Evolutionary conservation across 1,140 invertebrate genomes (phyloP).

Genomic region (Colletes gigas): DNA sequence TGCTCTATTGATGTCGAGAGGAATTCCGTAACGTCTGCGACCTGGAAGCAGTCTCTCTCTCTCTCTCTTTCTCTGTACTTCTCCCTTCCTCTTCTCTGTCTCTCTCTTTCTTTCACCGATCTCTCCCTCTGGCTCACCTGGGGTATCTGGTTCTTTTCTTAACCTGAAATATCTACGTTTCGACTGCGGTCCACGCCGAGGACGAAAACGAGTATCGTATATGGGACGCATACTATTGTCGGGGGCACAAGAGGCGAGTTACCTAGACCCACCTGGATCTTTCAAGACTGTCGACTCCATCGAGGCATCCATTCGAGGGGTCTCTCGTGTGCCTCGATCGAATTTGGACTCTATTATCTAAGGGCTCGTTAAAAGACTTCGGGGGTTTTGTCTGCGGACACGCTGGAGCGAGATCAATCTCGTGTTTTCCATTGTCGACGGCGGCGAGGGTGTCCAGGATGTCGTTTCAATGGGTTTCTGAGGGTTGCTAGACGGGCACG

Average conservation of each 20-base stretch:
- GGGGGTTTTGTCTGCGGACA: constrained; percentile 45
- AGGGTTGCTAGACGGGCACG: constrained; percentile 4
- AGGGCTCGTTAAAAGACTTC: constrained; percentile 47
- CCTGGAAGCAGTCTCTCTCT: constrained; percentile 29
- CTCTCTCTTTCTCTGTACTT: constrained; percentile 1
- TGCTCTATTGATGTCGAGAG: constrained; percentile 67
- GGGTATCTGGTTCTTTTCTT: constrained; percentile 6
- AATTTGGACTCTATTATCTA: constrained; percentile 21
- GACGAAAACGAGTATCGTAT: constrained; percentile 30
- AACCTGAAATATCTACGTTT: constrained; percentile 38
- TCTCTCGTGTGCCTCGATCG: constrained; percentile 15
- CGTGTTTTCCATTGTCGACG: constrained; percentile 34
- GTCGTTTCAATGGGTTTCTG: constrained; percentile 30
- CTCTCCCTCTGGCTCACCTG: not conserved
- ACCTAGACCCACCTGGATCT: constrained; percentile 43
- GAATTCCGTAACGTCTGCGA: constrained; percentile 69
- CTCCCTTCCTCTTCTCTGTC: not conserved
- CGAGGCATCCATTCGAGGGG: constrained; percentile 24
- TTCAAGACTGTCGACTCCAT: constrained; percentile 28
- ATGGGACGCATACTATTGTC: constrained; percentile 16
- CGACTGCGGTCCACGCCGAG: constrained; percentile 15
- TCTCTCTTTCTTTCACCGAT: not conserved
- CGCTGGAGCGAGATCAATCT: constrained; percentile 30
- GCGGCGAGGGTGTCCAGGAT: constrained; percentile 21
- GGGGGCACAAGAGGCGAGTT: constrained; percentile 10